Conservation (phyloP, 2,113 vertebrate species). For the Tapirus terrestris region DNA sequence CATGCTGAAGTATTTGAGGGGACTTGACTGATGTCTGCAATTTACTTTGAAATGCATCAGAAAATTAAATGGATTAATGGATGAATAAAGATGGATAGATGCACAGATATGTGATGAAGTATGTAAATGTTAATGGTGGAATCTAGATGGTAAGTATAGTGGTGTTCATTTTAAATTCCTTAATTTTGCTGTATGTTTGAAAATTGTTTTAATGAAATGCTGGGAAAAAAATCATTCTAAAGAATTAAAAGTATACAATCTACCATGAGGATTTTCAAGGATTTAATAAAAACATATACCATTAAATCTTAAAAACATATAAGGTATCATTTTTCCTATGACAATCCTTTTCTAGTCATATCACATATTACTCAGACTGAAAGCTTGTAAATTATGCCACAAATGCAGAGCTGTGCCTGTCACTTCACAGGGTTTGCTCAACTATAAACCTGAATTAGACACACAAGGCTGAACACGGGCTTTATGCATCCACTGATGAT, state of each 20-base stretch:
- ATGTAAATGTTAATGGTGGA: not conserved
- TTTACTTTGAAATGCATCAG: constrained; percentile 14
- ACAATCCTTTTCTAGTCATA: not conserved
- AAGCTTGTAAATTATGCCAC: not conserved
- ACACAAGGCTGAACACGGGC: not conserved
- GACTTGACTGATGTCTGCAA: not conserved
- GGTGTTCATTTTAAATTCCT: not conserved
- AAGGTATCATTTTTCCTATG: not conserved
- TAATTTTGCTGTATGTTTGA: not conserved
- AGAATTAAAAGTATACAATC: not conserved
- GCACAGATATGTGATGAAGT: not conserved
- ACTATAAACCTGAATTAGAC: not conserved
- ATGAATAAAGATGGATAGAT: not conserved
- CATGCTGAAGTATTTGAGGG: not conserved
- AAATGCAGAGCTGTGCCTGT: not conserved
- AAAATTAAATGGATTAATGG: not conserved
- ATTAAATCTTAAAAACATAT: not conserved
- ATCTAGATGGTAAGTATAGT: not conserved
- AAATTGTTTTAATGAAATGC: not conserved
- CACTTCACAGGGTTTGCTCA: not conserved
- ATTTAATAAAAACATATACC: not conserved
- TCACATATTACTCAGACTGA: not conserved
- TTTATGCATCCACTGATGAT: not conserved
- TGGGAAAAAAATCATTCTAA: not conserved
- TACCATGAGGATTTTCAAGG: not conserved